phyloP scores from a whole-genome alignment of 2,797 vertebrate species.

The Halcyon badia region DNA sequence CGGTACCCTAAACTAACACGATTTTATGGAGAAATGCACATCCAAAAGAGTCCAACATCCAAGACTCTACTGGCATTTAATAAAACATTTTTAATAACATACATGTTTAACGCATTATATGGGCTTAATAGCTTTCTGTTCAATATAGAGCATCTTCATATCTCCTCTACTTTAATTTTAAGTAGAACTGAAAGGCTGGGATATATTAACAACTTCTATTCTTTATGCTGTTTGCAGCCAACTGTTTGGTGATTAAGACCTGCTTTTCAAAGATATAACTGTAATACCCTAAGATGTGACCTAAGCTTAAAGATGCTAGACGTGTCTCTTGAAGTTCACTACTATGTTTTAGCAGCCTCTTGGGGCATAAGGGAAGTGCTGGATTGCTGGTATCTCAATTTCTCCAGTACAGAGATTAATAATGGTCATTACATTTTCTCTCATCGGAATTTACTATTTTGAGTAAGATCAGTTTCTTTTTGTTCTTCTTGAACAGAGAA shows the following conservation, averaged over 20 bases:
- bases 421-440: not conserved
- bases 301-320: not conserved
- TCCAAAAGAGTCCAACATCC: not conserved
- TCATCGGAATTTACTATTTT: not conserved
- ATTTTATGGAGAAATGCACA: not conserved
- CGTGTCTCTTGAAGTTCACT: not conserved
- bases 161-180: not conserved
- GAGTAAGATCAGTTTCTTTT: not conserved
- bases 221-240: not conserved
- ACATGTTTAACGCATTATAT: not conserved
- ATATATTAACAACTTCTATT: not conserved
- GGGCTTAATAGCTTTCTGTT: not conserved
- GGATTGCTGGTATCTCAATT: not conserved
- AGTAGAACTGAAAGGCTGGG: not conserved
- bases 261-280: not conserved
- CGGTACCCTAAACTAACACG: not conserved
- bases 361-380: not conserved
- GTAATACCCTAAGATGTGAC: not conserved
- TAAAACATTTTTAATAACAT: not conserved
- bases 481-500: not conserved
- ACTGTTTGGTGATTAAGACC: not conserved
- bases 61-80: not conserved
- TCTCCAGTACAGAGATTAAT: not conserved
- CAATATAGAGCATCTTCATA: not conserved
- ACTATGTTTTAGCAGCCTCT: not conserved